Evolutionary conservation across 2,797 vertebrate species (phyloP), one percentile per base, ranked within the genome.

Genomic region (Peromyscus nudipes): DNA sequence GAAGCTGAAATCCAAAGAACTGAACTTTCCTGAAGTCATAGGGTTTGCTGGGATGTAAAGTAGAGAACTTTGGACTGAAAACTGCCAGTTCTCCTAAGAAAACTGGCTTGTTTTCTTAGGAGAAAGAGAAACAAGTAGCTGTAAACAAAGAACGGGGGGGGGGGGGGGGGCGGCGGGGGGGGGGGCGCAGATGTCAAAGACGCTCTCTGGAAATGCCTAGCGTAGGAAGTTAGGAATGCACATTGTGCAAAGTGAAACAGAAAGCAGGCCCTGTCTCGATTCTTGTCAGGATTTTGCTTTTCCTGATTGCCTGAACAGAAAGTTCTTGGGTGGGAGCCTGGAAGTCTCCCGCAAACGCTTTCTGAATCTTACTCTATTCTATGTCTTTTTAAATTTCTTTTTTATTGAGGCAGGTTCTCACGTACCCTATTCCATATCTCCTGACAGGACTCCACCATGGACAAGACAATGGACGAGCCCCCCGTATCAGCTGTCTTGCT

Each of bases 361-460:
- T 92, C n/a, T 75, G 67, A 94, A 57, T 75, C 71, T n/a, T 75
- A 31, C n/a, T 55, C 34, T 79, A 0, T n/a, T 64, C 80, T 52
- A 0, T 96, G 31, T 96, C 84, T 77, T 83, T 80, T 82, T 55
- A 37, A 34, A 83, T 55, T 7, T 12, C 29, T 46, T 40, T 29
- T 57, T 40, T 31, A 4, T 12, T 34, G n/a, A n/a, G 19, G 40
- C 29, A 64, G 21, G 21, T 62, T 89, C 21, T 89, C 40, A 79
- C 0, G 10, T 46, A 27, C 40, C 46, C 34, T 79, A 0, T 46
- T 60, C 85, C 46, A 0, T 96, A 40, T 96, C 88, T 83, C 91
- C 34, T 87, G 3, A 52, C 69, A 98, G 98, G 31, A 89, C 49
- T 49, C 96, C 76, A 96, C n/a, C 19, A 99, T 99, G 99, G 99